Evolutionary conservation across 2,888 invertebrate genomes (phyloP).

Genomic region (Lamellibrachia columna): DNA sequence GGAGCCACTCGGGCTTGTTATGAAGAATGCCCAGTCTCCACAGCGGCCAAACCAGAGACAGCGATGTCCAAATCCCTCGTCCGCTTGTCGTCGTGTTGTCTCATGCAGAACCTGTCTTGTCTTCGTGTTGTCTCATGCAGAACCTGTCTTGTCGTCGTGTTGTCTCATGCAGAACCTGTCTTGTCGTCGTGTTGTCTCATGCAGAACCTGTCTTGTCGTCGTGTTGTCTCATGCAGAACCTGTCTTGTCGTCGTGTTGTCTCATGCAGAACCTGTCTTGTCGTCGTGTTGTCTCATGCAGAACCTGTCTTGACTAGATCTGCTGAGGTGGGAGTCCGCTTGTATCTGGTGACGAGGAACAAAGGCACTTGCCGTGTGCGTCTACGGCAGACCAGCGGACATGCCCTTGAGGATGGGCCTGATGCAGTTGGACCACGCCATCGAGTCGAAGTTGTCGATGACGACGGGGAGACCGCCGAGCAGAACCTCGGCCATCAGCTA

Average conservation of each 20-base stretch:
- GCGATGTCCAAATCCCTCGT: neutral
- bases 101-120: neutral
- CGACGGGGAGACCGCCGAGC: neutral
- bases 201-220: neutral
- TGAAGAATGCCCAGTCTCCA: neutral
- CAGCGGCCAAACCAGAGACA: neutral
- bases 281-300: neutral
- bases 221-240: too few relatives aligned
- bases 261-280: too few relatives aligned
- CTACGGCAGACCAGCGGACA: neutral
- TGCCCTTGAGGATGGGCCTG: neutral
- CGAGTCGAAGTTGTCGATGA: conserved; percentile 22
- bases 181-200: too few relatives aligned
- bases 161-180: neutral
- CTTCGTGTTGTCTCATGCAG: too few relatives aligned
- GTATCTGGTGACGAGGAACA: neutral
- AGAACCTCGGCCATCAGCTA: neutral
- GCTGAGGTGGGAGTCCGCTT: neutral
- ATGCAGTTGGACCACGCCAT: conserved; percentile 19
- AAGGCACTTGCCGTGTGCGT: neutral
- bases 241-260: neutral
- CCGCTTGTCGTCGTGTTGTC: neutral
- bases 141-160: neutral
- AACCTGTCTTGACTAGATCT: neutral
- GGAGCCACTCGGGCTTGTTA: conserved; percentile 16